phyloP scores from a whole-genome alignment of 2,113 vertebrate genomes.

The Sinocyclocheilus rhinocerous region DNA sequence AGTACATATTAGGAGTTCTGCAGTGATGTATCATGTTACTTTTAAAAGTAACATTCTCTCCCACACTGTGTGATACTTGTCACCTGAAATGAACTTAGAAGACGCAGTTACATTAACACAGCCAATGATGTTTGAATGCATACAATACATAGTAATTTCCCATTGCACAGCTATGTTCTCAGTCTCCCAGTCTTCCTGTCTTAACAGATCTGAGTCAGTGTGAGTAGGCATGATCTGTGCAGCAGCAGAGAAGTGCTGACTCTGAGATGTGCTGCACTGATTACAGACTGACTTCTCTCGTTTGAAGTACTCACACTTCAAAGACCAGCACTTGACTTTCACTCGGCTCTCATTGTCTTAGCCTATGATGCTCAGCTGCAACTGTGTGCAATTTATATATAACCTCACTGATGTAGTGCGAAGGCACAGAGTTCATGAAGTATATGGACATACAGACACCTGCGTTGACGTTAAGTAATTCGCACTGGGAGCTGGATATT shows the following conservation, averaged over 20 bases:
- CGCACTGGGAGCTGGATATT: not conserved
- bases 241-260: slow-evolving; percentile 31
- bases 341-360: not conserved
- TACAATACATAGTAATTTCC: not conserved
- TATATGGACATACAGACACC: not conserved
- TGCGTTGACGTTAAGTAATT: not conserved
- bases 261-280: slow-evolving; percentile 31
- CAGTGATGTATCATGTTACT: not conserved
- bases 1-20: not conserved
- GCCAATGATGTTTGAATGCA: not conserved
- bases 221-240: slow-evolving; percentile 6
- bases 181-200: not conserved
- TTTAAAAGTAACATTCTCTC: not conserved
- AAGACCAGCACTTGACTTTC: slow-evolving; percentile 37
- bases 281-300: slow-evolving; percentile 11
- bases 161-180: slow-evolving; percentile 7
- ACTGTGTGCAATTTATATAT: not conserved
- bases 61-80: not conserved
- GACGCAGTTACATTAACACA: not conserved
- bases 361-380: slow-evolving; percentile 8
- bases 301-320: slow-evolving; percentile 37
- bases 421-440: not conserved
- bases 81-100: not conserved
- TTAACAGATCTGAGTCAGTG: not conserved
- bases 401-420: not conserved